These are phyloP conservation scores for Rhinoptilus africanus DNA, from an alignment of 2,113 vertebrate species.

Conservation along the genomic window DNA sequence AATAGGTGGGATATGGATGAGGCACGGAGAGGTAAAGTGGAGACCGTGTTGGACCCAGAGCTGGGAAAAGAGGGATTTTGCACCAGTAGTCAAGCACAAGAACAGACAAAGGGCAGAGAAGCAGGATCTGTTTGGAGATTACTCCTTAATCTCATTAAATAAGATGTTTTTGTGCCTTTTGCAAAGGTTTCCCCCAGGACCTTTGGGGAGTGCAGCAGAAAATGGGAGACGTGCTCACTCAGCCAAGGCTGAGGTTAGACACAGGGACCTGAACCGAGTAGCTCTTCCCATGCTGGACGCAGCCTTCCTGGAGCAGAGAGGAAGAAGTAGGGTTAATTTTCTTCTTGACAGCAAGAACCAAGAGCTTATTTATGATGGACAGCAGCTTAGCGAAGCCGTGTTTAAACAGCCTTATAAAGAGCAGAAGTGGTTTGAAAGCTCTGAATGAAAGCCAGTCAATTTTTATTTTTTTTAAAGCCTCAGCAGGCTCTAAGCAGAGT, in stretches of 20 bases:
- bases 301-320: background rate
- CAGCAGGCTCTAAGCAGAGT: background rate
- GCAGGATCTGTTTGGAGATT: background rate
- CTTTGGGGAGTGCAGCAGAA: background rate
- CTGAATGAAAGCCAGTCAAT: slow-evolving; percentile 26
- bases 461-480: background rate
- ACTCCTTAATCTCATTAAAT: background rate
- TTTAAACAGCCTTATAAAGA: background rate
- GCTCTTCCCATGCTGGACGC: accelerated
- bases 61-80: background rate
- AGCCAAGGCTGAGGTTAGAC: no score
- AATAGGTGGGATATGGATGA: background rate
- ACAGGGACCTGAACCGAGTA: background rate
- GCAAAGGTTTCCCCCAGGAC: background rate
- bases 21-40: background rate
- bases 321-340: background rate
- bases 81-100: background rate
- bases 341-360: background rate
- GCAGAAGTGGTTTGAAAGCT: background rate
- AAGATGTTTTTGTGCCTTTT: background rate
- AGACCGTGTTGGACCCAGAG: background rate
- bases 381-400: background rate
- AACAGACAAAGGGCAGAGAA: background rate
- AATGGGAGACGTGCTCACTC: background rate
- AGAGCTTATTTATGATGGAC: background rate